Evolutionary conservation across 2,797 vertebrate species (phyloP), one percentile per base, ranked within the genome.

Genomic region (Dicrostonyx torquatus): DNA sequence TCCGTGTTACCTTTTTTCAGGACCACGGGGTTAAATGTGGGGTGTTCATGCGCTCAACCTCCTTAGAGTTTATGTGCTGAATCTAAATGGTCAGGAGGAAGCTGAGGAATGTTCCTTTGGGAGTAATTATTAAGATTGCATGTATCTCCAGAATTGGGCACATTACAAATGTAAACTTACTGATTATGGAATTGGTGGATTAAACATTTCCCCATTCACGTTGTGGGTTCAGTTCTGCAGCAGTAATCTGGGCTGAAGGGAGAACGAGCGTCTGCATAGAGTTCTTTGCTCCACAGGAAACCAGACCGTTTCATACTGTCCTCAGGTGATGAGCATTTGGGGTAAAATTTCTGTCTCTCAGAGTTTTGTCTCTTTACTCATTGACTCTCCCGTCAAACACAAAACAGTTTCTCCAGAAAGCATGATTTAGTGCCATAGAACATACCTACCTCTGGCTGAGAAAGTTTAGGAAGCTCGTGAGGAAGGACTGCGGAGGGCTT

Each of bases 261-360:
- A 64, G n/a, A 64, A 37, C 34, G 18, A 34, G 13, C 22, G 31
- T 3, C 26, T 62, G 20, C 66, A 0, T 70, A 26, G 58, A 84
- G 31, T 66, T 85, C 72, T 91, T 58, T 9, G 5, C 18, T 48
- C n/a, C 8, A 31, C 40, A 5, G 37, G 68, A 12, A 22, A 6
- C 75, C 15, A 72, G 2, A 5, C 66, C 15, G 55, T 85, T 94
- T 84, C 58, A 11, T 78, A 17, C 82, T 43, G 10, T 40, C 34
- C 34, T 66, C 90, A 12, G 2, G 10, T 10, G 48, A 82, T 50
- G 37, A 34, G 2, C 48, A 66, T 72, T 70, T 45, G 53, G 78
- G 62, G 48, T 85, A 58, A 80, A 45, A 48, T 58, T 77, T 95
- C 24, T 80, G 60, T 92, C 91, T 91, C 50, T 89, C 24, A 22